A percentile compares a stretch with the other conserved stretches of the same genome.
Conservation (phyloP, 2,797 vertebrate genomes). For the Sebastes reedi region DNA sequence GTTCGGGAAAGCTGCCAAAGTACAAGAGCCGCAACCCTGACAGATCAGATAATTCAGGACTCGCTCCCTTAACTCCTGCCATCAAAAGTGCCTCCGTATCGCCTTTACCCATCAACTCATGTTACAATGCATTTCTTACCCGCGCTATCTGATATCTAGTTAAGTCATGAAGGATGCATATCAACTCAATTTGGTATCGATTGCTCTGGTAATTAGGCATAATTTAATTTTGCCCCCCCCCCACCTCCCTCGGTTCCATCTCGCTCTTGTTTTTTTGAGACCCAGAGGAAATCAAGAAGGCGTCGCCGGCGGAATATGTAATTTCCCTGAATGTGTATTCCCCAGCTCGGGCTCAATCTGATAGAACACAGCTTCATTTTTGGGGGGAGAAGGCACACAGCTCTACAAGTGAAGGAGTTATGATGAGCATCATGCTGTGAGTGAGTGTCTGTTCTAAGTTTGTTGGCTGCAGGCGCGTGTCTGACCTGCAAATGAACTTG, state of each 20-base stretch:
- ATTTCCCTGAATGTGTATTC: constrained; percentile 65
- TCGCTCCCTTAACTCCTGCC: constrained; percentile 52
- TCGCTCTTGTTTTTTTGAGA: constrained; percentile 43
- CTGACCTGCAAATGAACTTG: constrained; percentile 62
- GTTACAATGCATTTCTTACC: constrained; percentile 47
- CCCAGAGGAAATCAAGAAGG: constrained; percentile 71
- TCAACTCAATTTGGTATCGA: constrained; percentile 76
- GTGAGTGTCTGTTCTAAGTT: constrained; percentile 20
- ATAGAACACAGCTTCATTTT: constrained; percentile 27
- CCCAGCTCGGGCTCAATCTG: constrained; percentile 40
- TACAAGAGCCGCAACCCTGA: constrained; percentile 38
- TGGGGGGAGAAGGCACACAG: neutral
- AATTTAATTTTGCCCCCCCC: constrained; percentile 69
- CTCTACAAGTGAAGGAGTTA: constrained; percentile 34
- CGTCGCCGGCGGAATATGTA: constrained; percentile 53
- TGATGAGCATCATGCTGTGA: constrained; percentile 46
- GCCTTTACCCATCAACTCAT: constrained; percentile 59
- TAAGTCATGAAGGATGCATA: constrained; percentile 75
- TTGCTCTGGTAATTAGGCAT: constrained; percentile 74
- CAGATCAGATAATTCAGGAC: constrained; percentile 65
- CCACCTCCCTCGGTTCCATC: constrained; percentile 24
- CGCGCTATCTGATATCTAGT: constrained; percentile 68
- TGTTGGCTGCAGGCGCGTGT: constrained; percentile 41
- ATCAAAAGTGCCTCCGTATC: constrained; percentile 56
- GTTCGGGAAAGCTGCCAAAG: constrained; percentile 68